Evolutionary conservation across 2,113 vertebrate genomes (phyloP).

Genomic region (Campylomormyrus numenius): DNA sequence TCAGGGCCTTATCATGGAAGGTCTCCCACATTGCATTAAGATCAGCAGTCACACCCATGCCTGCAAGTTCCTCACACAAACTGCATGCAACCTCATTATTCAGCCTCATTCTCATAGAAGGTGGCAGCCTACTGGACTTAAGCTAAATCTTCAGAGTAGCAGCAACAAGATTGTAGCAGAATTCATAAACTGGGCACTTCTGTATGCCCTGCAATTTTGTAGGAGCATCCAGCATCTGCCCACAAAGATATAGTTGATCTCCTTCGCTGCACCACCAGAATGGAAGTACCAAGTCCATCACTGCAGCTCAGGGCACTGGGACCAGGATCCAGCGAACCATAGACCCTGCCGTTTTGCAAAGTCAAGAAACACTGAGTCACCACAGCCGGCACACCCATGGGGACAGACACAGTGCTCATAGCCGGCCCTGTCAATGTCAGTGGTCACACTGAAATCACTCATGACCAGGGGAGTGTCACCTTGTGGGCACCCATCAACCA

Average conservation of each 20-base stretch:
- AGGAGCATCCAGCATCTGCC: not conserved
- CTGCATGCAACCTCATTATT: not conserved
- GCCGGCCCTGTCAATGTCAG: not conserved
- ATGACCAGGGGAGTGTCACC: no score
- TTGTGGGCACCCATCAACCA: no score
- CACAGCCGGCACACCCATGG: not conserved
- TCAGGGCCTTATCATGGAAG: not conserved
- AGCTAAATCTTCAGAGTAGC: not conserved
- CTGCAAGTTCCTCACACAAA: not conserved
- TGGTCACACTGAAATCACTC: not conserved
- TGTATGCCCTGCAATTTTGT: not conserved
- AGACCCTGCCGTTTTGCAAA: not conserved
- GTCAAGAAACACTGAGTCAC: not conserved
- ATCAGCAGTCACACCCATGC: no score
- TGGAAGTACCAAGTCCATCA: not conserved
- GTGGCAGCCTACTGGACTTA: no score
- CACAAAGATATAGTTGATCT: not conserved
- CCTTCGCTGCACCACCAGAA: not conserved
- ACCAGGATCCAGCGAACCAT: not conserved
- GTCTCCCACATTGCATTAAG: not conserved
- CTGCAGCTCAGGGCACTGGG: not conserved
- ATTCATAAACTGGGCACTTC: not conserved
- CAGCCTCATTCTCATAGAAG: not conserved
- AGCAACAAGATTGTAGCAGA: not conserved
- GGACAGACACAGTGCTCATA: not conserved